Evolutionary conservation across 1,140 invertebrate species (phyloP), one percentile per base, ranked within the genome.

Genomic region (Heliothis subflexa): DNA sequence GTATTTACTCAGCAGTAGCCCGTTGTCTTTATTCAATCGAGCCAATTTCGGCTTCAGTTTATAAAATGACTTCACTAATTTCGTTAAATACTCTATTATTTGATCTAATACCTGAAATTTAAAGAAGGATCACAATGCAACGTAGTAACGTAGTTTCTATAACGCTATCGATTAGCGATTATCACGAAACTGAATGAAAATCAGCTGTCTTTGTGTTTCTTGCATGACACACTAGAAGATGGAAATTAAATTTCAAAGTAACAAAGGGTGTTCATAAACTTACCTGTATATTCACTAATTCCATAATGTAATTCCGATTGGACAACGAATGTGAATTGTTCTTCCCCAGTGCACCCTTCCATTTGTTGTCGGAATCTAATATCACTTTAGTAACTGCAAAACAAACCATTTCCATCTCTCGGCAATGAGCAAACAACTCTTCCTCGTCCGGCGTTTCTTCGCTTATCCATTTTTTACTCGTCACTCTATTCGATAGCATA

Each of bases 261-360:
- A 68, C 33, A 40, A 47, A 49, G 72, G 62, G 14, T 40, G 11
- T 59, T 52, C 72, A 66, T 25, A 25, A 13, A 1, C 66, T 77
- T 86, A 93, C 93, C 91, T 94, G 94, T 91, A 94, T 94, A 85
- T 94, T 94, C 54, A 94, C 92, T 47, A 95, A 80, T 71, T 94
- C 94, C 89, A 93, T 91, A 54, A 95, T 94, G 83, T 94, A 95
- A 72, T 88, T 93, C 50, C 91, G 88, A 83, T 94, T 94, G 12
- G 89, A 87, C 70, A 94, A 79, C 18, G 88, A 91, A 81, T 88
- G 88, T 33, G 72, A 72, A 68, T 78, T 85, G 54, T 76, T 85
- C 81, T 88, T 90, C 7, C 84, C 87, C 11, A 72, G 64, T 28
- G 74, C 79, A 0, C 87, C 88, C 70, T 88, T 92, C 94, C 92